phyloP scores from a whole-genome alignment of 2,113 vertebrate genomes.

The Candoia aspera region DNA sequence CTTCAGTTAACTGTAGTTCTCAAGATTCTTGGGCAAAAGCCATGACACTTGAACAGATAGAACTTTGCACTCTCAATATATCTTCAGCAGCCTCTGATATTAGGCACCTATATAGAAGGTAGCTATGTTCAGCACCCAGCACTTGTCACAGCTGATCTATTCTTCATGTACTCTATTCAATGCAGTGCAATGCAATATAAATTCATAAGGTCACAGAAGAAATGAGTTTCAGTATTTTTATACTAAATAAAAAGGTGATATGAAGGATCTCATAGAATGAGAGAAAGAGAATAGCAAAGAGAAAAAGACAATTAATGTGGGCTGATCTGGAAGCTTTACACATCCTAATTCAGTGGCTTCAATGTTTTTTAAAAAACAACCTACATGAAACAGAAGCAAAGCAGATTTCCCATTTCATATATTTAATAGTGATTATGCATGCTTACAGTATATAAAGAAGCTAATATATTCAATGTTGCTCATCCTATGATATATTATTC shows the following conservation, averaged over 20 bases:
- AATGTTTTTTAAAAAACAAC: neutral
- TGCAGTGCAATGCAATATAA: neutral
- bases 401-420: constrained; percentile 8
- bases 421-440: constrained; percentile 12
- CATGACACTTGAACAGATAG: no score
- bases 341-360: neutral
- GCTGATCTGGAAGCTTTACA: neutral
- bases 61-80: no score
- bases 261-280: neutral
- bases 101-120: neutral
- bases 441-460: constrained; percentile 4
- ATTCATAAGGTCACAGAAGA: neutral
- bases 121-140: neutral
- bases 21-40: no score
- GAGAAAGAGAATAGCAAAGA: neutral
- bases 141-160: neutral
- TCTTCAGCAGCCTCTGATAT: neutral
- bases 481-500: constrained; percentile 21
- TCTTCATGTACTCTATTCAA: neutral
- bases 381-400: constrained; percentile 8
- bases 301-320: neutral
- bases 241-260: neutral
- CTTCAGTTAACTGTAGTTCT: no score
- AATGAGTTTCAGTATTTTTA: neutral
- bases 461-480: constrained; percentile 4